These are phyloP conservation scores for Streptopelia turtur DNA, from an alignment of 2,797 vertebrate genomes.

Conservation along the genomic window DNA sequence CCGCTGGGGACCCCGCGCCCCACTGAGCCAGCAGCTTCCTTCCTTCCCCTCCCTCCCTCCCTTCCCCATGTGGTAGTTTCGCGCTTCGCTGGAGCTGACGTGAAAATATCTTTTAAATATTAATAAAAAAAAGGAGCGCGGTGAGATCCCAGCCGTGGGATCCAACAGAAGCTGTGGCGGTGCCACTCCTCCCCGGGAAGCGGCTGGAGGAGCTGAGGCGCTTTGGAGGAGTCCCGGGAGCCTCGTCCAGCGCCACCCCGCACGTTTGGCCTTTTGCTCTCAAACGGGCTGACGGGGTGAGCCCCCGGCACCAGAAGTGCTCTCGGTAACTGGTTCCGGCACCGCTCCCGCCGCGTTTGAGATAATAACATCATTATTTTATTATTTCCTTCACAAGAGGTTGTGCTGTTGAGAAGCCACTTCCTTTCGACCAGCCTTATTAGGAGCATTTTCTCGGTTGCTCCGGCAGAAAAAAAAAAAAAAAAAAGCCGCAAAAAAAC, in stretches of 20 bases:
- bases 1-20: not conserved
- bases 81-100: not conserved
- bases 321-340: not conserved
- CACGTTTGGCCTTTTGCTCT: not conserved
- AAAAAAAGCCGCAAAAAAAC: not conserved
- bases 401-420: conserved; percentile 4
- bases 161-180: not conserved
- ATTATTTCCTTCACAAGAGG: not conserved
- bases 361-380: not conserved
- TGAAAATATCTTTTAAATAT: not conserved
- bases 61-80: not conserved
- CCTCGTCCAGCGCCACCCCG: not conserved
- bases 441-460: conserved; percentile 46
- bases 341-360: not conserved
- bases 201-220: no score
- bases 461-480: not conserved
- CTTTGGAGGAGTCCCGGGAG: not conserved
- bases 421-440: conserved; percentile 48
- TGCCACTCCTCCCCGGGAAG: not conserved
- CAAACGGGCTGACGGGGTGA: not conserved
- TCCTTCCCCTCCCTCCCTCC: no score
- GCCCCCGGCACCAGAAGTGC: not conserved
- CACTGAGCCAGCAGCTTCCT: not conserved
- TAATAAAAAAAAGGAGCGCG: not conserved
- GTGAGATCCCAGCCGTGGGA: not conserved